phyloP scores from a whole-genome alignment of 2,797 vertebrate species.

The Valencia hispanica region DNA sequence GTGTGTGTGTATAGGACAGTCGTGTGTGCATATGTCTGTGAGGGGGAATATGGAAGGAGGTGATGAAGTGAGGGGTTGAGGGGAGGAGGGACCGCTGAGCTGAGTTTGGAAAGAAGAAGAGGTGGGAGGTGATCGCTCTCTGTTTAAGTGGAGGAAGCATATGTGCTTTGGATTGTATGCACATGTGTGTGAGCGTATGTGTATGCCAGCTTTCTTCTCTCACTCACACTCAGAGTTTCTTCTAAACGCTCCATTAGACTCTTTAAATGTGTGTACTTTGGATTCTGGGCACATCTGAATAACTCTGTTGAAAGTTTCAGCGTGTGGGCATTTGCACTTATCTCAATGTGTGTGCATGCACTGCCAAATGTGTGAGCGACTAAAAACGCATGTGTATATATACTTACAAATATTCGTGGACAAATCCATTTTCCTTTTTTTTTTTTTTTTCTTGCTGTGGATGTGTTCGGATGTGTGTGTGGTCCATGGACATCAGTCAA shows the following conservation, averaged over 20 bases:
- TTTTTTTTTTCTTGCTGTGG: neutral
- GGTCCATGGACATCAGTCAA: conserved; percentile 26
- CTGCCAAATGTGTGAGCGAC: neutral
- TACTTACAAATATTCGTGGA: conserved; percentile 12
- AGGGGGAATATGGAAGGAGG: conserved; percentile 69
- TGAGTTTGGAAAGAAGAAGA: conserved; percentile 63
- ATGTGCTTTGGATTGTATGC: conserved; percentile 38
- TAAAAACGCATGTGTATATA: conserved; percentile 5
- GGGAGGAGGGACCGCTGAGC: conserved; percentile 50
- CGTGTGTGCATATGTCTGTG: conserved; percentile 46
- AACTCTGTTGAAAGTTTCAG: neutral
- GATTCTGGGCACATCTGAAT: conserved; percentile 38
- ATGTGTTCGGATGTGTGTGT: conserved; percentile 37
- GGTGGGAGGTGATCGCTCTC: conserved; percentile 72
- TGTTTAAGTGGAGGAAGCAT: conserved; percentile 64
- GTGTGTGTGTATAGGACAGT: conserved; percentile 14
- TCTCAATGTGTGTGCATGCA: neutral
- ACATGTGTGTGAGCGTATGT: conserved; percentile 19
- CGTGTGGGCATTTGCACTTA: neutral
- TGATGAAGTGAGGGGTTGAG: conserved; percentile 77
- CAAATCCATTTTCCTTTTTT: conserved; percentile 5
- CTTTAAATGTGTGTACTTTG: conserved; percentile 44
- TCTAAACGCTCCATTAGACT: conserved; percentile 45
- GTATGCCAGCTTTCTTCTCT: conserved; percentile 53
- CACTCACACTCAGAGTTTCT: conserved; percentile 57